phyloP scores from a whole-genome alignment of 1,140 invertebrate genomes.

The Dufourea novaeangliae region DNA sequence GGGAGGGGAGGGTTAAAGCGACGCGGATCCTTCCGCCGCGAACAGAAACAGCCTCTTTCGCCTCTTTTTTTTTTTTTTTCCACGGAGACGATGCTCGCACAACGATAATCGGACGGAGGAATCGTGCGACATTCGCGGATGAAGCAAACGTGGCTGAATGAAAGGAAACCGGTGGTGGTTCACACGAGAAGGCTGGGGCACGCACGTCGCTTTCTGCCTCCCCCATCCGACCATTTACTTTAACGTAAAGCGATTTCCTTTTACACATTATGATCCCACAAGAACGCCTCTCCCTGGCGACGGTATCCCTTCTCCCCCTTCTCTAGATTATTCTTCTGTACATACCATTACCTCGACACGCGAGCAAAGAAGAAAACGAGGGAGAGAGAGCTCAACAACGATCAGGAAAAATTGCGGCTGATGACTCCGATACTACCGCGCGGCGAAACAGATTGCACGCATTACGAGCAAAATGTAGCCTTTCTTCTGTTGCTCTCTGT shows the following conservation, averaged over 20 bases:
- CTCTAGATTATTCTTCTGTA: slow-evolving; percentile 62
- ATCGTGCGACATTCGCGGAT: slow-evolving; percentile 78
- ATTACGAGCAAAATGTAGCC: not conserved
- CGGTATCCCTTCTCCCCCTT: too few species aligned
- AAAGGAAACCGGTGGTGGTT: slow-evolving; percentile 79
- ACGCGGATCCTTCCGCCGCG: slow-evolving; percentile 22
- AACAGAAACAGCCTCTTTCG: slow-evolving; percentile 14
- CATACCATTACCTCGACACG: slow-evolving; percentile 63
- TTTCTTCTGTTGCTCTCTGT: too few species aligned
- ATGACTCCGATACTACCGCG: slow-evolving; percentile 48
- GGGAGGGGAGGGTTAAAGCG: slow-evolving; percentile 12
- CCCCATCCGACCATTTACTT: slow-evolving; percentile 73
- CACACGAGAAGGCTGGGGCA: slow-evolving; percentile 72
- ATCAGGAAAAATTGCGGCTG: slow-evolving; percentile 51
- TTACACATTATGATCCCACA: slow-evolving; percentile 75
- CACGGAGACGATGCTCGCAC: slow-evolving; percentile 50
- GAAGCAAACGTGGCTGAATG: slow-evolving; percentile 78
- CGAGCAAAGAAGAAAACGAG: slow-evolving; percentile 43
- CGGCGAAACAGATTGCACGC: slow-evolving; percentile 26
- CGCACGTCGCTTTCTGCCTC: slow-evolving; percentile 35
- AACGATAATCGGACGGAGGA: slow-evolving; percentile 64
- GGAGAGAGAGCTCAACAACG: slow-evolving; percentile 14
- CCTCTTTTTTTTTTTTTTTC: too few species aligned
- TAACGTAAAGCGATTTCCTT: slow-evolving; percentile 77
- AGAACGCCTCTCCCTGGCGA: slow-evolving; percentile 36